These are phyloP conservation scores for Drosophila orena DNA, from an alignment of 1,140 invertebrate genomes.

Conservation along the genomic window DNA sequence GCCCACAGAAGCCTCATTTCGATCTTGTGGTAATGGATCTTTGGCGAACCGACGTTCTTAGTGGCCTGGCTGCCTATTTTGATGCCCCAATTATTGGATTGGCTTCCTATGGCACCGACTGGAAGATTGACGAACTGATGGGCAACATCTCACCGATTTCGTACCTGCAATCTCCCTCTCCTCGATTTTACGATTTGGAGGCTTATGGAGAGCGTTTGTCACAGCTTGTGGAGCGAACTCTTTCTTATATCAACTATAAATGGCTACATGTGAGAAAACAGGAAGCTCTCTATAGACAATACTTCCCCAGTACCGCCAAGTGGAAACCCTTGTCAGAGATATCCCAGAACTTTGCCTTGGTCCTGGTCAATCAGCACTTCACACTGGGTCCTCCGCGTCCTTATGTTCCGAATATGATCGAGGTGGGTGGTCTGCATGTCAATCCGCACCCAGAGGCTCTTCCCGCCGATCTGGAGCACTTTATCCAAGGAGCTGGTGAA, in stretches of 20 bases:
- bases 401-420: constrained; percentile 72
- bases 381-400: constrained; percentile 57
- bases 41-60: constrained; percentile 12
- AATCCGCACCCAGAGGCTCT: constrained; percentile 75
- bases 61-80: constrained; percentile 17
- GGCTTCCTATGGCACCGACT: constrained; percentile 30
- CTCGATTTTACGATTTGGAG: constrained; percentile 1
- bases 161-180: constrained; percentile 17
- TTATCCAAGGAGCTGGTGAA: constrained; percentile 86
- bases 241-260: constrained; percentile 67
- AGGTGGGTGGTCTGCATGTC: constrained; percentile 87
- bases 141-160: constrained; percentile 28
- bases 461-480: constrained; percentile 77
- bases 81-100: constrained; percentile 27
- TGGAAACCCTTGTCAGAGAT: constrained; percentile 30
- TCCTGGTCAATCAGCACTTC: constrained; percentile 77
- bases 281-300: constrained; percentile 63
- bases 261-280: constrained; percentile 63
- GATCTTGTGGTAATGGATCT: constrained; percentile 27
- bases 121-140: constrained; percentile 35
- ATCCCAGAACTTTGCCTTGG: constrained; percentile 52
- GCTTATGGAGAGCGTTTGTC: constrained; percentile 1
- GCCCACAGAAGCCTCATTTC: constrained; percentile 6
- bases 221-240: constrained; percentile 10
- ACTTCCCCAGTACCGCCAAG: constrained; percentile 48